Base-by-base conservation (phyloP, 2,888 invertebrate species). In the Eucriotettix oculatus region DNA sequence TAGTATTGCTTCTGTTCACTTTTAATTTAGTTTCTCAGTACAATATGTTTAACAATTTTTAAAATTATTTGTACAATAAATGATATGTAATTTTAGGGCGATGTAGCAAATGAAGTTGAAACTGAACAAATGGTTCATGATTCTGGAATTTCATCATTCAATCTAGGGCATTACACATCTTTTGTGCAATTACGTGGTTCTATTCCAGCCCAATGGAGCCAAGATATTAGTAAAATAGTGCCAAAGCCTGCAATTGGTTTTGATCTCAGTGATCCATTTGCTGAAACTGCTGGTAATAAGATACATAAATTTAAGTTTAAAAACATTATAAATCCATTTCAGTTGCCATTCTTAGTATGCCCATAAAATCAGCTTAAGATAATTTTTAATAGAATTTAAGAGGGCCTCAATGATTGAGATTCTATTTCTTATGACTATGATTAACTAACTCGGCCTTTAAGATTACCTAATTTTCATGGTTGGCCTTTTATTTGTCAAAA, bases 151-250 rank as follows among this genome's bases (percentile, higher is more conserved):
- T 87, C 87, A 29, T 86, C 85, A 1, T 80, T 87, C 65, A 77
- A 77, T 64, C 76, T 79, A 66, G 87, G 89, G 63, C 79, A 83
- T 41, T 82, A 87, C 68, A 87, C 95, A 65, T 90, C 96, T 0
- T 98, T 96, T 76, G 96, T 97, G 0, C 98, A 99, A 78, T 86
- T 96, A 83, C 81, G 99, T 62, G 99, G 99, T 0, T 98, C 98
- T 0, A 90, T 99, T 67, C 98, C 98, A 12, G 86, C 79, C 14
- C 91, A 91, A 71, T 99, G 99, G 99, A 95, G 96, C 43, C 96
- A 99, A 72, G 97, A 98, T 71, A 86, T 94, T 61, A 89, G 91
- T 17, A 97, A 96, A 77, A 96, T 97, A 87, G 94, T 96, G 1
- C 95, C 97, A 0, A 99, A 99, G 74, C 99, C 99, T 10, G 88